A percentile compares a stretch with the other conserved stretches of the same genome.
phyloP scores from a whole-genome alignment of 37 sponge, comb jelly and placozoan genomes.

The Amphimedon queenslandica region DNA sequence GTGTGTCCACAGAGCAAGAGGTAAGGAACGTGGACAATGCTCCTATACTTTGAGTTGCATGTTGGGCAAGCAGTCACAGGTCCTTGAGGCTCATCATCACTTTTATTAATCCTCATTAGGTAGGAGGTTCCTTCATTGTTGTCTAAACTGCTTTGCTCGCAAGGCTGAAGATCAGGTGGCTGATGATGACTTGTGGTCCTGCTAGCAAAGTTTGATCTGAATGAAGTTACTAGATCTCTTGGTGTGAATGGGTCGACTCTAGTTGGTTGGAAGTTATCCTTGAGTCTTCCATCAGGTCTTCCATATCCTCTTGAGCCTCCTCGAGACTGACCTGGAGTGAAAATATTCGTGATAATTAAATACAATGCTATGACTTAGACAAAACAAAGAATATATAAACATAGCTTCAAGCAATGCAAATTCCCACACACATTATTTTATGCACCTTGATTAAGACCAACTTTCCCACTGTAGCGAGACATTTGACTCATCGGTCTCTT shows the following conservation, averaged over 20 bases:
- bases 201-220: not conserved
- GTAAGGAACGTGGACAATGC: constrained; percentile 39
- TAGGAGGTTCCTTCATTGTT: not conserved
- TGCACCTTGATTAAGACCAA: too few relatives aligned
- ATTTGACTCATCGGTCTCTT: not conserved
- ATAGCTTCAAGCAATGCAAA: too few relatives aligned
- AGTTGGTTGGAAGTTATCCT: constrained; percentile 1
- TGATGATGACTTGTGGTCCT: not conserved
- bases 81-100: not conserved
- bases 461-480: not conserved
- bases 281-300: not conserved
- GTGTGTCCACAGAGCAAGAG: constrained; percentile 77
- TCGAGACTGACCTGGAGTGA: too few relatives aligned
- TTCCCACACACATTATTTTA: too few relatives aligned
- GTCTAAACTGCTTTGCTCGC: not conserved
- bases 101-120: not conserved
- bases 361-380: not conserved
- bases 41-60: not conserved
- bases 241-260: constrained; percentile 2
- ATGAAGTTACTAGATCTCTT: not conserved
- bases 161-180: not conserved
- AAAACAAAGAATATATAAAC: not conserved
- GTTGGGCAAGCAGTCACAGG: not conserved
- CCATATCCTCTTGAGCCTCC: not conserved
- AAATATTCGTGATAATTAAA: not conserved